phyloP scores from a whole-genome alignment of 2,113 vertebrate species.

The Monarcha castaneiventris region DNA sequence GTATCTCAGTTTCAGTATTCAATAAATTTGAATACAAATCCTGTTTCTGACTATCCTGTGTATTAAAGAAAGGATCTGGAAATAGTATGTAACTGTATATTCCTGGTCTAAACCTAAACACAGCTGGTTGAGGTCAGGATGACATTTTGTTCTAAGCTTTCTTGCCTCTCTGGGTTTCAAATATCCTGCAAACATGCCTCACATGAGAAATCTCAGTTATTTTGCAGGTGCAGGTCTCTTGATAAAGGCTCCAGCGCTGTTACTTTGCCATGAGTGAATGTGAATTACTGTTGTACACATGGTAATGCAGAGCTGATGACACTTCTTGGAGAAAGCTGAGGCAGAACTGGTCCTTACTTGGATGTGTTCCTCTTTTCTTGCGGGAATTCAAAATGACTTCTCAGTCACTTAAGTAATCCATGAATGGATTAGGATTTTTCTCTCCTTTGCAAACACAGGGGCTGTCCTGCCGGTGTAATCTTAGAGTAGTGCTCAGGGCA shows the following conservation, averaged over 20 bases:
- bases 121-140: not conserved
- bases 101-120: not conserved
- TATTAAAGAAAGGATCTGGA: not conserved
- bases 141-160: constrained; percentile 13
- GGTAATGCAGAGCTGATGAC: not conserved
- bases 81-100: not conserved
- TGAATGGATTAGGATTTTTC: not conserved
- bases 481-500: not conserved
- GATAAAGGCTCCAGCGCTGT: not conserved
- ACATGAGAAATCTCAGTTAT: not conserved
- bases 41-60: not conserved
- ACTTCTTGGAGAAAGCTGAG: not conserved
- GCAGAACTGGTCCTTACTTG: not conserved
- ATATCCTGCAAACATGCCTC: not conserved
- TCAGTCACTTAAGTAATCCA: not conserved
- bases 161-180: not conserved
- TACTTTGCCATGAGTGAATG: not conserved
- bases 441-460: not conserved
- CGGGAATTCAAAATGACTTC: not conserved
- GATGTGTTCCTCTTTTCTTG: not conserved
- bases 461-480: not conserved
- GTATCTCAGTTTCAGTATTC: not conserved
- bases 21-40: not conserved
- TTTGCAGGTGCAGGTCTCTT: not conserved
- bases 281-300: not conserved